A percentile compares a stretch with the other conserved stretches of the same genome.
phyloP scores from a whole-genome alignment of 2,797 vertebrate species.

The Eupleurogrammus muticus region DNA sequence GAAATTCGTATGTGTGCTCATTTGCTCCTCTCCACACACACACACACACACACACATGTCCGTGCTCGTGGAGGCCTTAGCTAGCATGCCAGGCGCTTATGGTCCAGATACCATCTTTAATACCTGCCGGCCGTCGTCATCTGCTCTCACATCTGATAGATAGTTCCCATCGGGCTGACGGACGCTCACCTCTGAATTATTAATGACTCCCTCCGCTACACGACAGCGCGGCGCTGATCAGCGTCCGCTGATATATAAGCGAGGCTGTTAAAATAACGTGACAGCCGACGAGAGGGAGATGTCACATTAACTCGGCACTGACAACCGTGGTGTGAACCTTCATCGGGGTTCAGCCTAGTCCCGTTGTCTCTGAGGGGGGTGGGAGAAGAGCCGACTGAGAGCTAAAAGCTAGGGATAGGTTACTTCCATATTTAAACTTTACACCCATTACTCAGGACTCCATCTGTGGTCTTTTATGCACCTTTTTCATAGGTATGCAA shows the following conservation, averaged over 20 bases:
- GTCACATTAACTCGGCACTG: conserved; percentile 66
- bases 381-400: not conserved
- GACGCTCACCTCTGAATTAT: conserved; percentile 68
- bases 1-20: conserved; percentile 11
- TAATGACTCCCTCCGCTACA: conserved; percentile 56
- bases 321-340: conserved; percentile 32
- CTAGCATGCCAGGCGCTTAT: conserved; percentile 46
- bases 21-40: not conserved
- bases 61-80: conserved; percentile 30
- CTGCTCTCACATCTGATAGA: conserved; percentile 71
- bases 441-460: too few species aligned
- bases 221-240: conserved; percentile 42
- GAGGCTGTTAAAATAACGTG: conserved; percentile 72
- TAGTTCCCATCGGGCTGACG: conserved; percentile 55
- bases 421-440: not conserved
- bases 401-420: not conserved
- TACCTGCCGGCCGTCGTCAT: conserved; percentile 62
- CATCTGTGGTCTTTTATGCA: too few species aligned
- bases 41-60: not conserved
- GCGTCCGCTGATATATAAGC: conserved; percentile 53
- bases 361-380: conserved; percentile 17
- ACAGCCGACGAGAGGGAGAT: conserved; percentile 58
- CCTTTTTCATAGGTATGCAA: too few species aligned
- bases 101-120: conserved; percentile 73
- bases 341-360: not conserved